Evolutionary conservation across 2,113 vertebrate species (phyloP).

Genomic region (Lamprologus lemairii): DNA sequence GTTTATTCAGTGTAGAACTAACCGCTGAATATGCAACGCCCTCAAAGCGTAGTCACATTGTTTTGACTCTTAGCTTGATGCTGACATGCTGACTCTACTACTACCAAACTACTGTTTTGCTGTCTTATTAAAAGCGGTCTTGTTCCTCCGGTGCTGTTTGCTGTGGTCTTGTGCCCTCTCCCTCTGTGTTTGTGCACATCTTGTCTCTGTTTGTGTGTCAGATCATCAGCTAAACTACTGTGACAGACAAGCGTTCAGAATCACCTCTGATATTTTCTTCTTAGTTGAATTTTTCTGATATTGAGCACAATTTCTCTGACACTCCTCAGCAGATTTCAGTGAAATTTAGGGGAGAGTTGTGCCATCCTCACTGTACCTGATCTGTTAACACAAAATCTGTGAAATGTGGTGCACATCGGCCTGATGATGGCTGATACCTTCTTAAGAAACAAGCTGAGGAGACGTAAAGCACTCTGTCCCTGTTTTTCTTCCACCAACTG

Average conservation of each 20-base stretch:
- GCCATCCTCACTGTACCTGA: not conserved
- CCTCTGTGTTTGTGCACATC: not conserved
- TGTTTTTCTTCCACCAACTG: conserved; percentile 50
- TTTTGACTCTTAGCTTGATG: not conserved
- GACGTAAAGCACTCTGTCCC: not conserved
- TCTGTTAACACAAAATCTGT: not conserved
- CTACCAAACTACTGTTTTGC: fast-evolving
- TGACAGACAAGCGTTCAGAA: not conserved
- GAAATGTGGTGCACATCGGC: not conserved
- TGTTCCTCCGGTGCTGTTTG: not conserved
- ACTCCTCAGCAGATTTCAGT: not conserved
- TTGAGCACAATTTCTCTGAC: not conserved
- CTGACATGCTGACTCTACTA: not conserved
- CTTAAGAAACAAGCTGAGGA: conserved; percentile 56
- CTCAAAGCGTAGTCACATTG: not conserved
- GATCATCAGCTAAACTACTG: not conserved
- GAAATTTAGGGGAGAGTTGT: not conserved
- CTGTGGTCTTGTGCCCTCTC: not conserved
- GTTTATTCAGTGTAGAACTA: not conserved
- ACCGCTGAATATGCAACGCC: not conserved
- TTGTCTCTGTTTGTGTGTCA: not conserved
- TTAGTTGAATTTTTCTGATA: not conserved
- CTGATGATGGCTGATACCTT: conserved; percentile 41
- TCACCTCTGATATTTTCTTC: not conserved
- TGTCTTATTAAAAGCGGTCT: fast-evolving